These are phyloP conservation scores for Microctenopoma lineatum DNA, from an alignment of 2,797 vertebrate species.

Conservation along the genomic window DNA sequence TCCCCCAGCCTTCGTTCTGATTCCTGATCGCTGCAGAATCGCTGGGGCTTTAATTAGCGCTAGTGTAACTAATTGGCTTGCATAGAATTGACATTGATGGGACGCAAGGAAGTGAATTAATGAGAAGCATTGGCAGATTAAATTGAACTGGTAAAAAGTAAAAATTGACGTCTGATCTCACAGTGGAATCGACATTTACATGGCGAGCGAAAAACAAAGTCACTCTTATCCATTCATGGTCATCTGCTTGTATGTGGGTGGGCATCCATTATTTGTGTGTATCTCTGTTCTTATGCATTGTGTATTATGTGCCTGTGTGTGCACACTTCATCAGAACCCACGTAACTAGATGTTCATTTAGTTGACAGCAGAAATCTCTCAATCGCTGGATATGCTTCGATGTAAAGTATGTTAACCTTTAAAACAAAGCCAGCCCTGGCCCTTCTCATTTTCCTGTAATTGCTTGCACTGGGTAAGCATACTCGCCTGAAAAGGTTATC, in stretches of 20 bases:
- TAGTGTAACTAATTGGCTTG: constrained; percentile 78
- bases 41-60: constrained; percentile 77
- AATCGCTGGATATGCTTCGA: constrained; percentile 67
- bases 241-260: constrained; percentile 20
- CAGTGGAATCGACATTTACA: constrained; percentile 46
- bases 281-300: background rate
- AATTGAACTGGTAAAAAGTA: constrained; percentile 49
- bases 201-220: constrained; percentile 30
- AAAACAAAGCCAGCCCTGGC: constrained; percentile 79
- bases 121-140: constrained; percentile 60
- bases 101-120: constrained; percentile 69
- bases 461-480: constrained; percentile 77
- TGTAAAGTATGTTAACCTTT: constrained; percentile 86
- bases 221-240: background rate
- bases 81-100: constrained; percentile 74
- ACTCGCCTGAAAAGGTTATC: constrained; percentile 81
- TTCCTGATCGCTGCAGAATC: constrained; percentile 76
- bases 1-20: constrained; percentile 59
- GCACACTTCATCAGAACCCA: constrained; percentile 63
- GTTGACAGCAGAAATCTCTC: constrained; percentile 77
- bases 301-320: constrained; percentile 31
- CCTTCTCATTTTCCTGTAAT: constrained; percentile 80
- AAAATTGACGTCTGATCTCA: constrained; percentile 43
- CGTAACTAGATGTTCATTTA: constrained; percentile 75
- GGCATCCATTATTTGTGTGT: background rate